phyloP scores from a whole-genome alignment of 2,888 invertebrate species.

The Drosophila barbarae region DNA sequence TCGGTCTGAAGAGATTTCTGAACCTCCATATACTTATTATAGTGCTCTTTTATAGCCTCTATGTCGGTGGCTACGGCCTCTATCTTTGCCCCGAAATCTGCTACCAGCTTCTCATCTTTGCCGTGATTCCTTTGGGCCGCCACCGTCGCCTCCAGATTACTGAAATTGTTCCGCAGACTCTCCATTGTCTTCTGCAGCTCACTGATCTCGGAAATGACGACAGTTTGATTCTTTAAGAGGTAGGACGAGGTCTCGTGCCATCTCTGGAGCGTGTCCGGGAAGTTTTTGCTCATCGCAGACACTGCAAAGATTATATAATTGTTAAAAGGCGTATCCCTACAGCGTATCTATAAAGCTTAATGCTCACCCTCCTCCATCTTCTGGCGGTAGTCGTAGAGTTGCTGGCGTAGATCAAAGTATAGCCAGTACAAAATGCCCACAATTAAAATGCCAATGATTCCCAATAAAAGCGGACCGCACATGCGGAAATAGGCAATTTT shows the following conservation, averaged over 20 bases:
- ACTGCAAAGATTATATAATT: constrained; percentile 78
- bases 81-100: constrained; percentile 79
- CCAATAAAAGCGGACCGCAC: constrained; percentile 75
- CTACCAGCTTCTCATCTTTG: constrained; percentile 77
- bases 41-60: constrained; percentile 75
- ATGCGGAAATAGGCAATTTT: constrained; percentile 74
- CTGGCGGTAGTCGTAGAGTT: constrained; percentile 77
- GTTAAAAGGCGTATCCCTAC: neutral
- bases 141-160: constrained; percentile 66
- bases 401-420: constrained; percentile 78
- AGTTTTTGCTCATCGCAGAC: constrained; percentile 84
- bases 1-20: constrained; percentile 68
- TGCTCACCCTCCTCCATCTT: constrained; percentile 78
- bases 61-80: constrained; percentile 76
- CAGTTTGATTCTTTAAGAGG: constrained; percentile 85
- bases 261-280: constrained; percentile 86
- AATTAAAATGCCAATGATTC: constrained; percentile 71
- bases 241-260: constrained; percentile 86
- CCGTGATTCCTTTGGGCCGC: constrained; percentile 74
- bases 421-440: constrained; percentile 78
- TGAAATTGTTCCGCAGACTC: constrained; percentile 80
- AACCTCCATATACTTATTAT: constrained; percentile 68
- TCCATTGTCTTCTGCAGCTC: constrained; percentile 82
- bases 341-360: constrained; percentile 4
- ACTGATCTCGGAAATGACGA: constrained; percentile 82